These are phyloP conservation scores for Serripes groenlandicus DNA, from an alignment of 2,888 invertebrate genomes.

Conservation along the genomic window DNA sequence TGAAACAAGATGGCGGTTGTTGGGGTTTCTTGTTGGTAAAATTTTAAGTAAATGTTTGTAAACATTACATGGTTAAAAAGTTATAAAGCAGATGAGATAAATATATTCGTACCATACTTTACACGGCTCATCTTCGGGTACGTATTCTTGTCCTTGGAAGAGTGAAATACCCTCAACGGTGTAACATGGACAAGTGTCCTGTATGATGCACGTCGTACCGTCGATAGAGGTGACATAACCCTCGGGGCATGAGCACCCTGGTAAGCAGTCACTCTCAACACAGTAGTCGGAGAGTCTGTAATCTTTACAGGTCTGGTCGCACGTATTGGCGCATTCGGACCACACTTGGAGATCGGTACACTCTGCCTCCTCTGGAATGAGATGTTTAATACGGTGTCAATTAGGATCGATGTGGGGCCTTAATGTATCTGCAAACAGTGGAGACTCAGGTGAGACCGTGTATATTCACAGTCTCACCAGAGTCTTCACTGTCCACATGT, in stretches of 20 bases:
- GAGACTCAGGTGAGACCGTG: no score
- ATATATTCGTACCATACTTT: constrained; percentile 42
- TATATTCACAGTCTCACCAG: no score
- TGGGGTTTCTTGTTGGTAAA: no score
- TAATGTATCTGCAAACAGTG: no score
- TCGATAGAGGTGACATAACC: constrained; percentile 37
- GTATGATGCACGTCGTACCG: constrained; percentile 32
- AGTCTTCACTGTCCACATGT: no score
- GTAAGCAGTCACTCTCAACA: constrained; percentile 30
- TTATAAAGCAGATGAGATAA: no score
- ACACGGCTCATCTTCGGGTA: constrained; percentile 26
- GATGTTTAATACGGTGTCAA: no score
- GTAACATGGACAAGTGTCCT: constrained; percentile 43
- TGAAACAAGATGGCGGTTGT: no score
- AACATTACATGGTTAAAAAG: no score
- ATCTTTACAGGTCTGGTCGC: constrained; percentile 38
- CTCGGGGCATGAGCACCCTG: constrained; percentile 38
- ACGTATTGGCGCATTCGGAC: constrained; percentile 36
- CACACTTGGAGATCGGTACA: constrained; percentile 40
- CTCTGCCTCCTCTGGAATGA: constrained; percentile 14
- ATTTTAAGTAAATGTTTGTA: no score
- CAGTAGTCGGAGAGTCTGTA: constrained; percentile 30
- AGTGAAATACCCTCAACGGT: constrained; percentile 34
- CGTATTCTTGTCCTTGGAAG: constrained; percentile 28
- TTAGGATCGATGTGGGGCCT: no score